phyloP scores from a whole-genome alignment of 2,888 invertebrate species.

The Heterodera filipjevi region DNA sequence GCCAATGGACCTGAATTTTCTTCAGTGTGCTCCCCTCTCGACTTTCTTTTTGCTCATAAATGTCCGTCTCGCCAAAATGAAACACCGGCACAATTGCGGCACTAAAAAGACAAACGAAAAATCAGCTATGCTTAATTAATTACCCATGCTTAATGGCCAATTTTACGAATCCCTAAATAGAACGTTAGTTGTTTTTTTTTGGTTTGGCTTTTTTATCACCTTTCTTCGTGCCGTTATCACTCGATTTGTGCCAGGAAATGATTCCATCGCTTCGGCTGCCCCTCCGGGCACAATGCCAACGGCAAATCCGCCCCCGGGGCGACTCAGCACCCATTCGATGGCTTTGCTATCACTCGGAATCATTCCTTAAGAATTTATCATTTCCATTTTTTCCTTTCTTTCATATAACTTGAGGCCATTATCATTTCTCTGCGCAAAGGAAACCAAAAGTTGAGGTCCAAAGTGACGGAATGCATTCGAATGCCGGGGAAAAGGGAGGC shows the following conservation, averaged over 20 bases:
- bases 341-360: constrained; percentile 49
- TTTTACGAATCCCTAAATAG: constrained; percentile 54
- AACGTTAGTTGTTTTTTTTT: neutral
- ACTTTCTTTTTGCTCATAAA: constrained; percentile 25
- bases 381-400: neutral
- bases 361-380: neutral
- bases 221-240: neutral
- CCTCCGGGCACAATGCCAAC: constrained; percentile 83
- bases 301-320: constrained; percentile 68
- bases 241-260: constrained; percentile 4
- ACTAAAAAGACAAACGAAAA: constrained; percentile 8
- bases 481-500: constrained; percentile 66
- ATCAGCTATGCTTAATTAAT: neutral
- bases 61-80: constrained; percentile 34
- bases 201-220: neutral
- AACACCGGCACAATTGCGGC: constrained; percentile 39
- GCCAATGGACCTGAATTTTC: constrained; percentile 33
- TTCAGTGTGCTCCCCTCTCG: constrained; percentile 18
- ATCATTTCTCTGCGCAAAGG: constrained; percentile 77
- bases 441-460: constrained; percentile 77
- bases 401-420: constrained; percentile 7
- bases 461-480: constrained; percentile 70
- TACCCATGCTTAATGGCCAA: constrained; percentile 54
- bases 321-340: constrained; percentile 51
- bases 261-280: constrained; percentile 78